Base-by-base conservation (phyloP, 2,113 vertebrate genomes). In the Neogale vison region DNA sequence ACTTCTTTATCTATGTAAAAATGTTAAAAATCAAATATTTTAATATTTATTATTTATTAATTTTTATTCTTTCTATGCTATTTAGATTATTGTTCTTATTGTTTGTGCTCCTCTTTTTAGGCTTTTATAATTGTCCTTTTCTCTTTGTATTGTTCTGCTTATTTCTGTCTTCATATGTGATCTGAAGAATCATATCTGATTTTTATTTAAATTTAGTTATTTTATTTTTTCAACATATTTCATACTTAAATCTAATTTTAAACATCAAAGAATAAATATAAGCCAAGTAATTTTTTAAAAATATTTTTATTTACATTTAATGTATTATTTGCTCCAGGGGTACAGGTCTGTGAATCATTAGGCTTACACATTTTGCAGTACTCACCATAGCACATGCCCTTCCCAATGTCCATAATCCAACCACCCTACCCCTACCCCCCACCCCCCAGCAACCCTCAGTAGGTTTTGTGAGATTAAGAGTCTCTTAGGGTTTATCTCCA, bases 221-320 rank as follows among this genome's bases (percentile, higher is more conserved):
- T 63, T 87, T 83, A 45, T 96, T 95, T 90, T 90, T 34, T 4
- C 31, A 86, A 92, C 7, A 69, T 74, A 74, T 57, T 90, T 94
- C 42, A 69, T 74, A 85, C 7, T 84, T 95, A 89, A 84, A 77
- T 36, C 21, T 76, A 90, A 88, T 67, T 72, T 93, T 91, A 79
- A 88, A 84, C 36, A 65, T 52, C 12, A 65, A 84, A 93, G 87
- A 63, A 83, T 55, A 83, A 84, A 84, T 83, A 63, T 50, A 93
- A 83, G 21, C 13, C 67, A 65, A 88, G 26, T 50, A 67, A 31
- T 84, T 93, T 61, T 52, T 52, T 18, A 6, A 55, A 55, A 55
- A 55, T 52, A 52, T 52, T 18, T 55, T 55, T 55, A 55, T 55
- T 18, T 18, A 55, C 17, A 55, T 17, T 18, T 55, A 55, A 18